These are phyloP conservation scores for Ctenodactylus gundi DNA, from an alignment of 2,113 vertebrate genomes.

Conservation along the genomic window DNA sequence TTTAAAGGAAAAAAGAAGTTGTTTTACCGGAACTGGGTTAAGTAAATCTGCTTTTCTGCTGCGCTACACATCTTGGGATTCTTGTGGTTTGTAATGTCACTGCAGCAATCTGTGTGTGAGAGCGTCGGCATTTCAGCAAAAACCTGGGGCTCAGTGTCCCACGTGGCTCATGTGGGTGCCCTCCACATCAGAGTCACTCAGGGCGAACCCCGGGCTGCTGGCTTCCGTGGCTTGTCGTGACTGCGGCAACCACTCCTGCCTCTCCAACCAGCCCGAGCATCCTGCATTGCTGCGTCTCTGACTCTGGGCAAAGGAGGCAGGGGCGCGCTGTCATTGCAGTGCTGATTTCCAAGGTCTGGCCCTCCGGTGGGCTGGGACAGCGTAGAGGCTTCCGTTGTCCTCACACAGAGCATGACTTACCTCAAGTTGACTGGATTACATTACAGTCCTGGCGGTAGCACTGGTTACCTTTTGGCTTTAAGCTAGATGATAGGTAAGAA, in stretches of 20 bases:
- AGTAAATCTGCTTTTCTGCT: conserved; percentile 16
- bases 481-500: not conserved
- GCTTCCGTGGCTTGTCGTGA: too few species aligned
- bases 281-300: not conserved
- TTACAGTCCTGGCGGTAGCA: not conserved
- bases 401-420: not conserved
- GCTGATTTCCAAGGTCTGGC: not conserved
- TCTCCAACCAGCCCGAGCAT: too few species aligned
- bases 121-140: not conserved
- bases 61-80: not conserved
- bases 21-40: conserved; percentile 7
- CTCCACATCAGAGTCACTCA: too few species aligned
- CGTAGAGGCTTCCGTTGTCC: not conserved
- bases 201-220: too few species aligned
- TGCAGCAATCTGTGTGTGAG: not conserved
- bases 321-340: not conserved
- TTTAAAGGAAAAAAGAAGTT: conserved; percentile 21
- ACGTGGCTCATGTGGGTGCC: not conserved
- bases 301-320: not conserved
- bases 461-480: not conserved
- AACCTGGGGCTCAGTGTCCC: not conserved
- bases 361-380: not conserved
- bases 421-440: not conserved
- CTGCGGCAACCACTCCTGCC: too few species aligned
- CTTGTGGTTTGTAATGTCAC: conserved; percentile 4